Evolutionary conservation across 2,797 vertebrate genomes (phyloP).

Genomic region (Echeneis naucrates): DNA sequence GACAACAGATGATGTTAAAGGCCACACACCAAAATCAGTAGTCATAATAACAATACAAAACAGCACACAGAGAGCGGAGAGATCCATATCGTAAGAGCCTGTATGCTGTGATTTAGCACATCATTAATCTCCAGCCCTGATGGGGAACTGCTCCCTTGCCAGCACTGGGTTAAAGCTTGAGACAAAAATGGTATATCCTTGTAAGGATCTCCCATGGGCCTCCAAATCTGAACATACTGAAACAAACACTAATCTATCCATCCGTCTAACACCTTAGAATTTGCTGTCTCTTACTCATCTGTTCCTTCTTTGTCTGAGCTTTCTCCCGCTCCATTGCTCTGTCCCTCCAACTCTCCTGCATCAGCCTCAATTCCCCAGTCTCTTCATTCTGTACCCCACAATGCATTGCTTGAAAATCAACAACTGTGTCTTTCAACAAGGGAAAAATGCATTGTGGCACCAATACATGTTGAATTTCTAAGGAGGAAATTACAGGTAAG

Average conservation of each 20-base stretch:
- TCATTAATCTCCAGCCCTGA: slow-evolving; percentile 72
- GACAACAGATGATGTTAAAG: background rate
- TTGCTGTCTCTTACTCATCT: slow-evolving; percentile 44
- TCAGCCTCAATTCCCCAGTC: slow-evolving; percentile 17
- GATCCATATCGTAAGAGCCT: slow-evolving; percentile 35
- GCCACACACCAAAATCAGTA: background rate
- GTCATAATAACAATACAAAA: slow-evolving; percentile 29
- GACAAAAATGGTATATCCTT: slow-evolving; percentile 35
- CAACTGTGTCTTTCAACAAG: background rate
- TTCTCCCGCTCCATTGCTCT: slow-evolving; percentile 26
- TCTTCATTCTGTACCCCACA: slow-evolving; percentile 27
- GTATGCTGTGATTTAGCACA: slow-evolving; percentile 57
- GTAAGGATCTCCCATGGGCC: slow-evolving; percentile 54
- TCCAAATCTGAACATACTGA: slow-evolving; percentile 57
- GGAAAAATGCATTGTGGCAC: background rate
- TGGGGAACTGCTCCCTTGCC: slow-evolving; percentile 47
- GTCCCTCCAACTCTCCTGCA: slow-evolving; percentile 29
- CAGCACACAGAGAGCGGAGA: slow-evolving; percentile 19
- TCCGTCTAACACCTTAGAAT: slow-evolving; percentile 42
- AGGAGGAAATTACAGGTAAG: background rate
- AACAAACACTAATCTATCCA: slow-evolving; percentile 59
- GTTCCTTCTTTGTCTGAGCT: slow-evolving; percentile 28
- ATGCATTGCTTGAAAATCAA: slow-evolving; percentile 25
- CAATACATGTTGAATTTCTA: background rate
- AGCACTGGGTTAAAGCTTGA: slow-evolving; percentile 32